phyloP scores from a whole-genome alignment of 2,113 vertebrate species.

The Pitta sordida region DNA sequence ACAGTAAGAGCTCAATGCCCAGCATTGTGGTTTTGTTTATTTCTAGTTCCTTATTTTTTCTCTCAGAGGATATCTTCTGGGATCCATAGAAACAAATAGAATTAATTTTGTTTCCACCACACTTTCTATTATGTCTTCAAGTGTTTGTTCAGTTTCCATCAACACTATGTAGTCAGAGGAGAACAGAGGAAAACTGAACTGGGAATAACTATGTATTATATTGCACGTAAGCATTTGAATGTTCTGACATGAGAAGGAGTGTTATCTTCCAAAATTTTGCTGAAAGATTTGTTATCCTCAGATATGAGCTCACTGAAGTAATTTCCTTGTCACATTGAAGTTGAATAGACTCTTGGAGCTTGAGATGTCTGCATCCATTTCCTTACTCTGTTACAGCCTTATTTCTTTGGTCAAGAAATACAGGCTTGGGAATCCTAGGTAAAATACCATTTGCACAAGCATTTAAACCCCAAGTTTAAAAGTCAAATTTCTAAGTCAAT shows the following conservation, averaged over 20 bases:
- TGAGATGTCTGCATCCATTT: neutral
- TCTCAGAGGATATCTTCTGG: neutral
- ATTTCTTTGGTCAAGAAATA: neutral
- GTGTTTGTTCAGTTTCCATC: neutral
- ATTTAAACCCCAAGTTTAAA: neutral
- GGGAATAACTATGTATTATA: neutral
- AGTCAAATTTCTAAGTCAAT: neutral
- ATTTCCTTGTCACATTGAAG: neutral
- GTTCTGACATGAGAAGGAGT: neutral
- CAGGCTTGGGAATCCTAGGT: neutral
- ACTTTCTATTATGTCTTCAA: neutral
- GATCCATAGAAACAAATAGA: neutral
- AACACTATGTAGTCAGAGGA: neutral
- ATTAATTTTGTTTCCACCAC: neutral
- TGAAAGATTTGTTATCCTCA: neutral
- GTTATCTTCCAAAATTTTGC: neutral
- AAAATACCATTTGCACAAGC: neutral
- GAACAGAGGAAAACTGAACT: neutral
- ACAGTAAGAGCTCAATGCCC: constrained; percentile 3
- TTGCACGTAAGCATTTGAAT: neutral
- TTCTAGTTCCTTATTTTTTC: neutral
- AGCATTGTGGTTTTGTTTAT: neutral
- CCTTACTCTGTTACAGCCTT: neutral
- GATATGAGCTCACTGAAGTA: neutral
- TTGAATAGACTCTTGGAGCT: neutral